These are phyloP conservation scores for Chydorus sphaericus DNA, from an alignment of 2,888 invertebrate species.

Conservation along the genomic window DNA sequence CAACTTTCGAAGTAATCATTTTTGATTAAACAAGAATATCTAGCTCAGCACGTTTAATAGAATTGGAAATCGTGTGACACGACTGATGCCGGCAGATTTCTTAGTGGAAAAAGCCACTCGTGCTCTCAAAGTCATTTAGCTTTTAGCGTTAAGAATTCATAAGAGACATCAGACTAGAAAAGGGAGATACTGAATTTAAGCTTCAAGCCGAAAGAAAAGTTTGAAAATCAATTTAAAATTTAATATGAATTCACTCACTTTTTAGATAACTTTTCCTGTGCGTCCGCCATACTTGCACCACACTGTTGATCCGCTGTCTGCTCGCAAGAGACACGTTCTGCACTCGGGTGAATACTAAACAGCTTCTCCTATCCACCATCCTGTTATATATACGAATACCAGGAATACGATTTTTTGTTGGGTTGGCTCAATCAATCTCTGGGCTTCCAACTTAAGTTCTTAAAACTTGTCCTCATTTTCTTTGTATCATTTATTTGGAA, in stretches of 20 bases:
- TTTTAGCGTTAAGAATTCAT: not conserved
- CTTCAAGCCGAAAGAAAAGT: not conserved
- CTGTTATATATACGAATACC: too few relatives aligned
- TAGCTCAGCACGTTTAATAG: not conserved
- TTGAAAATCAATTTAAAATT: not conserved
- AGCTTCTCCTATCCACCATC: too few relatives aligned
- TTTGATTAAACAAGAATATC: not conserved
- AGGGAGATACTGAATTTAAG: too few relatives aligned
- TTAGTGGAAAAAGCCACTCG: not conserved
- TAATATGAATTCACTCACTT: slow-evolving; percentile 6
- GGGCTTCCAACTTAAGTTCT: too few relatives aligned
- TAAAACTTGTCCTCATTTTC: too few relatives aligned
- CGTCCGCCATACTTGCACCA: not conserved
- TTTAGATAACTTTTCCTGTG: slow-evolving; percentile 6
- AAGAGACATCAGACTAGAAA: not conserved
- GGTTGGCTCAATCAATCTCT: too few relatives aligned
- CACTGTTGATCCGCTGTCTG: not conserved
- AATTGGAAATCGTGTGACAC: not conserved
- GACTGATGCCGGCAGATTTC: not conserved
- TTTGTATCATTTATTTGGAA: too few relatives aligned
- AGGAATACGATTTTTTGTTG: too few relatives aligned
- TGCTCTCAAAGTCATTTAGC: not conserved
- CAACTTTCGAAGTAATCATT: not conserved
- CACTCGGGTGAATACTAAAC: too few relatives aligned
- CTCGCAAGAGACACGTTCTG: too few relatives aligned